Conservation (phyloP, 2,888 invertebrate species). For the Philaethria dido region DNA sequence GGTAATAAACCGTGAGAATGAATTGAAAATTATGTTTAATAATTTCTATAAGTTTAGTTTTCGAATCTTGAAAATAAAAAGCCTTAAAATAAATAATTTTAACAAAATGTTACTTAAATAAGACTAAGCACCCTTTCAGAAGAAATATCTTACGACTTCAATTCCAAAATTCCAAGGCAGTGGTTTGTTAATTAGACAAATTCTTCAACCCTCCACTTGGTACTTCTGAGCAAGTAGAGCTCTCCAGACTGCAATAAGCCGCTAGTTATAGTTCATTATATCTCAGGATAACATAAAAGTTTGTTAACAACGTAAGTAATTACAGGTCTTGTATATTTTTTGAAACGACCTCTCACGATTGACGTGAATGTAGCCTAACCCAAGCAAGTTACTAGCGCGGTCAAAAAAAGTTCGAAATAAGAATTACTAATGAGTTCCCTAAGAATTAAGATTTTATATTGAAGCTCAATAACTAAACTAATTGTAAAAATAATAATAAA, state of each 20-base stretch:
- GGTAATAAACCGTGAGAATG: no score
- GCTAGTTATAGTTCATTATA: constrained; percentile 41
- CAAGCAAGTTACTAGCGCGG: not conserved
- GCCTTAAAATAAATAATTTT: no score
- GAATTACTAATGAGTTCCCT: no score
- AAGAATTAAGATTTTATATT: no score
- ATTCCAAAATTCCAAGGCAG: constrained; percentile 10
- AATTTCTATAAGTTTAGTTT: no score
- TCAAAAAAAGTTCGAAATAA: not conserved
- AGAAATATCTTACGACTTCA: constrained; percentile 12
- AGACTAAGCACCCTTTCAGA: not conserved
- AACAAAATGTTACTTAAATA: not conserved
- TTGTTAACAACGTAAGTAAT: not conserved
- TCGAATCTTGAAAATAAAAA: no score
- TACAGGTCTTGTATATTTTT: not conserved
- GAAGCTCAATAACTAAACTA: no score
- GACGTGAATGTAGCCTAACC: not conserved
- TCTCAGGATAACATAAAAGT: constrained; percentile 13
- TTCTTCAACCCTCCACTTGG: constrained; percentile 60
- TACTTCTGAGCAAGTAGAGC: constrained; percentile 60
- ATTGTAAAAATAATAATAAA: no score
- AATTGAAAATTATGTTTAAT: no score
- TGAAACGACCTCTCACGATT: not conserved
- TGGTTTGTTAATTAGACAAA: constrained; percentile 71
- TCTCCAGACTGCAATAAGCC: constrained; percentile 42